Conservation (phyloP, 2,888 invertebrate species). For the Ectobius pallidus region DNA sequence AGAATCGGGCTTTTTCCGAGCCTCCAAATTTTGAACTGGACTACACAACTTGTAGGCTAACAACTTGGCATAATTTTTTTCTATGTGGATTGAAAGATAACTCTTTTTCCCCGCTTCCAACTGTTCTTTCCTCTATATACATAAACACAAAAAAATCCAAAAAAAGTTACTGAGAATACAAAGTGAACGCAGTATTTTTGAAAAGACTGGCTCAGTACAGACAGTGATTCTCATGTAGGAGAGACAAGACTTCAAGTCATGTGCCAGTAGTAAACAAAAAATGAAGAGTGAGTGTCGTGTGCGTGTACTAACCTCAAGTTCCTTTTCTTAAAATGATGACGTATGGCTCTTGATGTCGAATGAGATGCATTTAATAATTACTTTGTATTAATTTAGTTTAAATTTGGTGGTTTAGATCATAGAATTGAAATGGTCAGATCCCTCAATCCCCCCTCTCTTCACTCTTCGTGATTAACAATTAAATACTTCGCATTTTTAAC, state of each 20-base stretch:
- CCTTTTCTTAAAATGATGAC: conserved; percentile 27
- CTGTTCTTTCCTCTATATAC: conserved; percentile 18
- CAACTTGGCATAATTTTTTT: not conserved
- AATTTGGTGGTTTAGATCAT: not conserved
- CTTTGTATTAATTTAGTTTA: not conserved
- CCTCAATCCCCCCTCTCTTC: not conserved
- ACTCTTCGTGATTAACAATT: not conserved
- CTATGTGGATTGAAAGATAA: conserved; percentile 16
- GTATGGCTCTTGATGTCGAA: not conserved
- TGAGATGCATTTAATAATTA: not conserved
- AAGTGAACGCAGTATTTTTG: conserved; percentile 35
- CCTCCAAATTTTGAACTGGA: not conserved
- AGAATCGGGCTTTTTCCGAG: not conserved
- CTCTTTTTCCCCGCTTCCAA: conserved; percentile 29
- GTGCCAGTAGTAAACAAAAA: conserved; percentile 23
- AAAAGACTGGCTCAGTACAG: conserved; percentile 38
- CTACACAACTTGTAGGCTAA: not conserved
- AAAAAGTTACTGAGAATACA: conserved; percentile 8
- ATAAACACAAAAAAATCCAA: not conserved
- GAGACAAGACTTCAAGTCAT: conserved; percentile 35
- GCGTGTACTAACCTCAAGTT: conserved; percentile 25
- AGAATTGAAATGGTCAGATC: not conserved
- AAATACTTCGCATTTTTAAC: not conserved
- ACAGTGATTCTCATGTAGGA: conserved; percentile 18
- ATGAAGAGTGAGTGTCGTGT: conserved; percentile 17